Conservation (phyloP, 2,797 vertebrate genomes). For the Menidia menidia region DNA sequence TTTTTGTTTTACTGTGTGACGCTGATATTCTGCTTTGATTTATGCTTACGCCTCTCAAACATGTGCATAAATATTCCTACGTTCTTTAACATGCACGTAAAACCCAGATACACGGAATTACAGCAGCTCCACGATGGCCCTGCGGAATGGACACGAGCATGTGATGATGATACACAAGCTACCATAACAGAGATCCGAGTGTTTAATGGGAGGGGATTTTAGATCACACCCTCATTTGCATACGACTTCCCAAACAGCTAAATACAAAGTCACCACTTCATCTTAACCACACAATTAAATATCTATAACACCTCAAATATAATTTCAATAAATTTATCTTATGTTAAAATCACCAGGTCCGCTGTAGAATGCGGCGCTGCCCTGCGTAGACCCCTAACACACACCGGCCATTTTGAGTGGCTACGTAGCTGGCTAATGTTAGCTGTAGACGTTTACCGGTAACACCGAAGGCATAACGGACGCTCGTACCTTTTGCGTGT, state of each 20-base stretch:
- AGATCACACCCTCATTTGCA: background rate
- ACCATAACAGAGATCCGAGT: background rate
- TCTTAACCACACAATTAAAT: background rate
- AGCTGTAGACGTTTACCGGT: background rate
- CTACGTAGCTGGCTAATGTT: conserved; percentile 3
- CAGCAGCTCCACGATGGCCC: background rate
- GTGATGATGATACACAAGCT: background rate
- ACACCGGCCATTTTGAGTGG: conserved; percentile 44
- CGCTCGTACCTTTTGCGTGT: background rate
- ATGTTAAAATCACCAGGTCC: background rate
- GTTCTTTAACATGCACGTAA: background rate
- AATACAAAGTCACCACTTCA: background rate
- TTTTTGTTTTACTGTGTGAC: too few species aligned
- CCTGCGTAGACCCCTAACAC: background rate
- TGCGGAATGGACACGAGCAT: background rate
- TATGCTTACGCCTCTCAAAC: too few species aligned
- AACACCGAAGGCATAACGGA: background rate
- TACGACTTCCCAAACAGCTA: background rate
- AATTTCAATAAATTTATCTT: rapidly evolving
- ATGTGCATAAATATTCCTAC: too few species aligned
- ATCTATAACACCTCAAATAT: background rate
- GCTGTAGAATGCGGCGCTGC: background rate
- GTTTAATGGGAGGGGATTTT: background rate
- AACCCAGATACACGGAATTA: background rate
- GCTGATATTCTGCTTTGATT: too few species aligned